A percentile compares a stretch with the other conserved stretches of the same genome.
Evolutionary conservation across 1,140 invertebrate species (phyloP).

Genomic region (Hermatobates lingyangjiaoensis): DNA sequence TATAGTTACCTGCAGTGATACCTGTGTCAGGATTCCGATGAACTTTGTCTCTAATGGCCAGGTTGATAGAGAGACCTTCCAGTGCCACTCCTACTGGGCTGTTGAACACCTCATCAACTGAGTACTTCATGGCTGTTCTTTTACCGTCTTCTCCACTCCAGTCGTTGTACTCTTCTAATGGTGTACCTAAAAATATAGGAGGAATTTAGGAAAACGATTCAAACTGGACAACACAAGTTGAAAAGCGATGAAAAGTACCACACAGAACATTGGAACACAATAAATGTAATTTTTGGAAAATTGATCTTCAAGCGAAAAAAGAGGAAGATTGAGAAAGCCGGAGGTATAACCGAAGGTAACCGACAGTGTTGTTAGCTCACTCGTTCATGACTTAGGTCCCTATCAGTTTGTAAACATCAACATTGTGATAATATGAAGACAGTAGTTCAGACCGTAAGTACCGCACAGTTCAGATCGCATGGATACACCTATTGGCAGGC

Average conservation of each 20-base stretch:
- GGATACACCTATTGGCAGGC: no score
- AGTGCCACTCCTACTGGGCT: slow-evolving; percentile 29
- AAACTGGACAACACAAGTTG: neutral
- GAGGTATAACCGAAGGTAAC: neutral
- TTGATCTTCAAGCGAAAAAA: neutral
- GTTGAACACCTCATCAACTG: slow-evolving; percentile 26
- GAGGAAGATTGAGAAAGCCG: neutral
- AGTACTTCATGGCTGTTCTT: slow-evolving; percentile 19
- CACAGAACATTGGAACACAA: neutral
- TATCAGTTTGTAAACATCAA: no score
- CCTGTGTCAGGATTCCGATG: neutral
- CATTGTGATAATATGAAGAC: no score
- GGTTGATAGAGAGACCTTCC: slow-evolving; percentile 27
- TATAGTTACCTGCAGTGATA: neutral
- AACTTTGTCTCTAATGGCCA: slow-evolving; percentile 18
- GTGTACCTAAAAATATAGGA: slow-evolving; percentile 8
- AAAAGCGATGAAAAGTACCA: neutral
- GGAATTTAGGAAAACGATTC: neutral
- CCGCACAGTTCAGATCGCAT: no score
- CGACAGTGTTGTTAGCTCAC: neutral
- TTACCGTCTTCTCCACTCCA: slow-evolving; percentile 39
- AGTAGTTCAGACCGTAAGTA: no score
- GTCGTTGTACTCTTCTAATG: slow-evolving; percentile 20
- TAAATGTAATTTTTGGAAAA: neutral
- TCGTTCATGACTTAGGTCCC: no score